phyloP scores from a whole-genome alignment of 2,888 invertebrate species.

The Andrena bucephala region DNA sequence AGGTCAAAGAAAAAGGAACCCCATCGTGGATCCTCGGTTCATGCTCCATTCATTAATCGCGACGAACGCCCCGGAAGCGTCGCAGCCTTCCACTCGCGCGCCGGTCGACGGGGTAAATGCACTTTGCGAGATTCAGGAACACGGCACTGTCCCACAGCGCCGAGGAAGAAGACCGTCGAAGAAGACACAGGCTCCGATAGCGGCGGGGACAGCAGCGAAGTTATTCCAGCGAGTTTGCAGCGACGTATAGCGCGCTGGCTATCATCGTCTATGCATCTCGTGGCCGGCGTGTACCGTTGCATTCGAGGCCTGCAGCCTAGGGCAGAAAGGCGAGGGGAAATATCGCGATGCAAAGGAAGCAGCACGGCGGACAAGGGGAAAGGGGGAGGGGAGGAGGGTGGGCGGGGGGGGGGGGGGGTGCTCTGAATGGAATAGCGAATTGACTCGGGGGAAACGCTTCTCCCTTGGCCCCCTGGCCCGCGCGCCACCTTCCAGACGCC shows the following conservation, averaged over 20 bases:
- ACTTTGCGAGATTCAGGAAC: conserved; percentile 21
- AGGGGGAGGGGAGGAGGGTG: background rate
- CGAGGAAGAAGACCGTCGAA: too few species aligned
- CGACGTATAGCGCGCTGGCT: conserved; percentile 24
- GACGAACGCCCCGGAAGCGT: background rate
- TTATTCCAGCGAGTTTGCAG: conserved; percentile 35
- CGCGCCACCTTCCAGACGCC: conserved; percentile 40
- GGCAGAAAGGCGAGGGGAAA: conserved; percentile 20
- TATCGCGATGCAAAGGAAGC: conserved; percentile 53
- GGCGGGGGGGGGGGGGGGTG: background rate
- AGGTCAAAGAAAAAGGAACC: background rate
- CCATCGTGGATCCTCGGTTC: background rate
- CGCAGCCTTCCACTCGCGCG: conserved; percentile 2
- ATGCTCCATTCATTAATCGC: conserved; percentile 32
- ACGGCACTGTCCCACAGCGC: background rate
- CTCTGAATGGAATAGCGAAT: conserved; percentile 74
- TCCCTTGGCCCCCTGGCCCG: conserved; percentile 35
- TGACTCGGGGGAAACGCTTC: conserved; percentile 65
- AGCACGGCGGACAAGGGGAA: conserved; percentile 32
- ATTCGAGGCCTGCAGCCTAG: conserved; percentile 58
- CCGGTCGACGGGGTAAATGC: conserved; percentile 1
- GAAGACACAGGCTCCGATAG: too few species aligned
- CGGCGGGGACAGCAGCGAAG: conserved; percentile 12
- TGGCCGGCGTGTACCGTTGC: conserved; percentile 71
- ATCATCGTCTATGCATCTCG: conserved; percentile 68